phyloP scores from a whole-genome alignment of 2,797 vertebrate species.

The Margarornis squamiger region DNA sequence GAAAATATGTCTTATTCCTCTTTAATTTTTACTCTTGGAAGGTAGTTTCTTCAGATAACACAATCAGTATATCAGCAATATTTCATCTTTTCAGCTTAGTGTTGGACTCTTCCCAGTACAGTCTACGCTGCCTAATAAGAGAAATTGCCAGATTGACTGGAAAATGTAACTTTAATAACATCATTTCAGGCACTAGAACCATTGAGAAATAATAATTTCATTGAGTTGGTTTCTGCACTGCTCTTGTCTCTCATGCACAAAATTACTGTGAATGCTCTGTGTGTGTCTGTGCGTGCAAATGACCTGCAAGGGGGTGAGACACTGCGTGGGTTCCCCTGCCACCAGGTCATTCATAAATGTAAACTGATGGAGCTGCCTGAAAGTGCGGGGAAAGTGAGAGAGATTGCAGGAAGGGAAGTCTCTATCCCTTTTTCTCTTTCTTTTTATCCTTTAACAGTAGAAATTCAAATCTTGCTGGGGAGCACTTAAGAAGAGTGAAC shows the following conservation, averaged over 20 bases:
- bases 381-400: not conserved
- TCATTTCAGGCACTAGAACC: not conserved
- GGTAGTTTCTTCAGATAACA: constrained; percentile 10
- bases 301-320: not conserved
- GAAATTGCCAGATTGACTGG: constrained; percentile 57
- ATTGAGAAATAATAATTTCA: constrained; percentile 19
- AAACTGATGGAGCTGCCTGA: not conserved
- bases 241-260: not conserved
- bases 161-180: constrained; percentile 55
- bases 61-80: not conserved
- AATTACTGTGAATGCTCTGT: not conserved
- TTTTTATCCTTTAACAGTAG: not conserved
- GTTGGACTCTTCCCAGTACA: not conserved
- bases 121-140: not conserved
- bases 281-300: not conserved
- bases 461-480: not conserved
- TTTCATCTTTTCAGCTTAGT: constrained; percentile 1
- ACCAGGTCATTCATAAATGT: not conserved
- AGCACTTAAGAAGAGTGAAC: not conserved
- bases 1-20: not conserved
- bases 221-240: not conserved
- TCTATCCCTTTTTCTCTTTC: not conserved
- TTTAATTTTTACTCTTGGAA: constrained; percentile 21
- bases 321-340: not conserved
- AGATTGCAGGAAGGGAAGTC: not conserved